These are phyloP conservation scores for Sander lucioperca DNA, from an alignment of 2,113 vertebrate genomes.

Conservation along the genomic window DNA sequence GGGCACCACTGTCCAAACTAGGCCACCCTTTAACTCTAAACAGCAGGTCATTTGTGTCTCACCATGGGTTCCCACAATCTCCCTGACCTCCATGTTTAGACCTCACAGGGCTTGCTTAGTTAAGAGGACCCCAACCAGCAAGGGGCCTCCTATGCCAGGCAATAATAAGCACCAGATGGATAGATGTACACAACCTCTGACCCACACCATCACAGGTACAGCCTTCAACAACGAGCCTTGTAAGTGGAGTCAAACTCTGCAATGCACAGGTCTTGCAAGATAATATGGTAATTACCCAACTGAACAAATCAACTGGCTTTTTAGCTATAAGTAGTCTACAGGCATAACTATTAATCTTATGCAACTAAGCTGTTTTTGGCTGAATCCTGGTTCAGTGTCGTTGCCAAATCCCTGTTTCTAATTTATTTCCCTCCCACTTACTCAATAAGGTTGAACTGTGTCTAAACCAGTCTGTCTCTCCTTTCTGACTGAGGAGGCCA, in stretches of 20 bases:
- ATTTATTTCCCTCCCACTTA: slow-evolving; percentile 14
- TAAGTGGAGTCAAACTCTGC: slow-evolving; percentile 25
- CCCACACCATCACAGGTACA: slow-evolving; percentile 17
- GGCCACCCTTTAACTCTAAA: slow-evolving; percentile 43
- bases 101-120: slow-evolving; percentile 66
- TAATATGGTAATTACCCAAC: background rate
- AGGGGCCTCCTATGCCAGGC: slow-evolving; percentile 27
- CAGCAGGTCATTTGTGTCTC: slow-evolving; percentile 43
- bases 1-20: background rate
- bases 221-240: slow-evolving; percentile 29
- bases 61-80: slow-evolving; percentile 52
- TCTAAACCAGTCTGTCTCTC: slow-evolving; percentile 25
- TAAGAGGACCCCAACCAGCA: slow-evolving; percentile 47
- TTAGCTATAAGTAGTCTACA: background rate
- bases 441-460: slow-evolving; percentile 17
- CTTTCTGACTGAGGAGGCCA: slow-evolving; percentile 17
- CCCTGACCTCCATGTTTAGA: slow-evolving; percentile 51
- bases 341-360: background rate
- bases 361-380: background rate
- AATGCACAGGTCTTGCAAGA: background rate
- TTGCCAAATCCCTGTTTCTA: slow-evolving; percentile 12
- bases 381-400: background rate
- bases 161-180: slow-evolving; percentile 64
- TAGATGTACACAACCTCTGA: slow-evolving; percentile 43
- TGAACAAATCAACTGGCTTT: background rate